phyloP scores from a whole-genome alignment of 1,140 invertebrate genomes.

The Drosophila biarmipes region DNA sequence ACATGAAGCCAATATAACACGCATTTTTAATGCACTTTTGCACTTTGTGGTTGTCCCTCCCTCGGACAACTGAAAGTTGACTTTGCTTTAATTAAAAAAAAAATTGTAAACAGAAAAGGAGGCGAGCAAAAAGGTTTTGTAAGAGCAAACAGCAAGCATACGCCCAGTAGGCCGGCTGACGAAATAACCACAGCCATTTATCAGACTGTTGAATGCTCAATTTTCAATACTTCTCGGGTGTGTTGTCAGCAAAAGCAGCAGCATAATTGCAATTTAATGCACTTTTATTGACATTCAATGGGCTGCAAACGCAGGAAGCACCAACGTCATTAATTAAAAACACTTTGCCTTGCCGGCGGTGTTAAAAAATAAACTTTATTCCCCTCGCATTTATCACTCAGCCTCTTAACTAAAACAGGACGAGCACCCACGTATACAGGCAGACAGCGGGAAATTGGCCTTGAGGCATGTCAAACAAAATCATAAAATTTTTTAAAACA shows the following conservation, averaged over 20 bases:
- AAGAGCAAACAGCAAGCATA: slow-evolving; percentile 32
- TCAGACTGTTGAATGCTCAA: slow-evolving; percentile 51
- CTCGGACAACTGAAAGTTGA: slow-evolving; percentile 32
- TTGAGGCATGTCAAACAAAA: slow-evolving; percentile 64
- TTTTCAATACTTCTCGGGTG: slow-evolving; percentile 33
- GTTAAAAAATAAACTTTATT: slow-evolving; percentile 26
- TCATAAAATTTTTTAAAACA: slow-evolving; percentile 79
- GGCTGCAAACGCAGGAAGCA: slow-evolving; percentile 44
- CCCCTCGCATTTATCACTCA: neutral
- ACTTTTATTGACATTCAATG: slow-evolving; percentile 71
- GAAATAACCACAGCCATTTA: slow-evolving; percentile 43
- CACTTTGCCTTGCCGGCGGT: slow-evolving; percentile 46
- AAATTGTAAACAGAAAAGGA: slow-evolving; percentile 15
- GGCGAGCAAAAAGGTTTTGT: slow-evolving; percentile 42
- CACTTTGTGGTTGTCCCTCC: slow-evolving; percentile 42
- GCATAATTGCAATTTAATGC: slow-evolving; percentile 81
- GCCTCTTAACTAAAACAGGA: slow-evolving; percentile 7
- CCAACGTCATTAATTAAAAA: slow-evolving; percentile 75
- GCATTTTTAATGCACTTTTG: slow-evolving; percentile 64
- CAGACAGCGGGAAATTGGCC: slow-evolving; percentile 8
- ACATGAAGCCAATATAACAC: slow-evolving; percentile 50
- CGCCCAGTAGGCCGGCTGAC: slow-evolving; percentile 21
- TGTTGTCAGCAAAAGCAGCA: slow-evolving; percentile 53
- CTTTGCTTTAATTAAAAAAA: slow-evolving; percentile 71
- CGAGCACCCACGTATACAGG: neutral